These are phyloP conservation scores for Chaenocephalus aceratus DNA, from an alignment of 2,113 vertebrate genomes.

Conservation along the genomic window DNA sequence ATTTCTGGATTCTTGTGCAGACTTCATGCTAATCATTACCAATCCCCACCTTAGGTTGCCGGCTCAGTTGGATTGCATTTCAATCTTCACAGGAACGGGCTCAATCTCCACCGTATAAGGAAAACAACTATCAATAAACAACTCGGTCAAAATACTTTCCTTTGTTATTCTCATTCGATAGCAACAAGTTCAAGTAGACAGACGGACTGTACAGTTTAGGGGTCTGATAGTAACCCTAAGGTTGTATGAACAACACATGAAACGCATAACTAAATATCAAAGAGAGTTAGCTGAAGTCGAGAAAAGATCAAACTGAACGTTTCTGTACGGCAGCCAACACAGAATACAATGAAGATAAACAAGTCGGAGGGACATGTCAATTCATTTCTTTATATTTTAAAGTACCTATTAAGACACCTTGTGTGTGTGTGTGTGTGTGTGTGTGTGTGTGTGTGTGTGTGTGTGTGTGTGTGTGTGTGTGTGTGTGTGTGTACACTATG, in stretches of 20 bases:
- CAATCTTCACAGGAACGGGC: not conserved
- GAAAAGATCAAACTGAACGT: too few species aligned
- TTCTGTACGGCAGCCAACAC: too few species aligned
- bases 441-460: not conserved
- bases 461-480: not conserved
- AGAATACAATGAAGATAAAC: not conserved
- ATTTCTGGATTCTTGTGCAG: conserved; percentile 29
- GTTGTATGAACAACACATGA: not conserved
- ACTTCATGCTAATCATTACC: conserved; percentile 37
- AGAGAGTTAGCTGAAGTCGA: not conserved
- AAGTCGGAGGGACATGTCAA: not conserved
- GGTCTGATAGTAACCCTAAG: not conserved
- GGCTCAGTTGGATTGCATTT: not conserved
- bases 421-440: too few species aligned
- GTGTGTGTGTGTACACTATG: not conserved
- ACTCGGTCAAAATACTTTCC: not conserved
- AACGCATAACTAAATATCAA: conserved; percentile 3
- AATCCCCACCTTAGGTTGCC: not conserved
- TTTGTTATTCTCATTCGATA: not conserved
- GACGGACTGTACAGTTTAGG: not conserved
- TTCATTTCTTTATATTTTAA: too few species aligned
- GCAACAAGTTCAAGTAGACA: not conserved
- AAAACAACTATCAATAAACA: not conserved
- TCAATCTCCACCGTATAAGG: too few species aligned
- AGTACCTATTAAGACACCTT: too few species aligned